Evolutionary conservation across 2,113 vertebrate genomes (phyloP), one percentile per base, ranked within the genome.

Genomic region (Triplophysa rosa): DNA sequence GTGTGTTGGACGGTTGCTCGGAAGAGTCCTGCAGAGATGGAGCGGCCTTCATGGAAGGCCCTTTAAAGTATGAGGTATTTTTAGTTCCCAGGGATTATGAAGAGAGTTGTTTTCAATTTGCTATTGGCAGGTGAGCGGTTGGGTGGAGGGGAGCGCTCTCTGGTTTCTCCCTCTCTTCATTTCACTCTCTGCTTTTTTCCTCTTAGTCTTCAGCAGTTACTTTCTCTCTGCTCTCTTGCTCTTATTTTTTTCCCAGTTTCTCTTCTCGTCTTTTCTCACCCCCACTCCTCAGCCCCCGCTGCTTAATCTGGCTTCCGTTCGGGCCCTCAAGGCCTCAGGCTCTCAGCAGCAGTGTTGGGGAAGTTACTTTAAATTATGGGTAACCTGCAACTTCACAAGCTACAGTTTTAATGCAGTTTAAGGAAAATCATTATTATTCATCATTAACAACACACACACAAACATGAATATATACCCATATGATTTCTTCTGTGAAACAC

Each of bases 31-130:
- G 59, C 82, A 66, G 71, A 82, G 85, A 82, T 79, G 77, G 84
- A 82, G 86, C 78, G 77, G 75, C 67, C 40, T 68, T 78, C 79
- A 78, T 87, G 83, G 77, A 88, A 37, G 37, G 83, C 73, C 76
- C 86, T 87, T 86, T 82, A 88, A 86, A 86, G 89, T 16, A 3
- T 47, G 16, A 80, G 69, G 80, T 91, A 91, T 91, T 91, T 93
- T 92, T 91, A 92, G 91, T 88, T 87, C 82, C 71, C 68, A 82
- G 84, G 87, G 90, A 90, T 91, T 90, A 90, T 89, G 87, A 85
- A 82, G 67, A n/a, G 84, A 88, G 88, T 91, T 89, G 89, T 90
- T 91, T 91, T 90, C 90, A 92, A 88, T 90, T 90, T 87, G 84
- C 82, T 86, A 67, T 90, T 93, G 89, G 90, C 92, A 91, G 90